Conservation (phyloP, 1,140 invertebrate species). For the Euwallacea fornicatus region DNA sequence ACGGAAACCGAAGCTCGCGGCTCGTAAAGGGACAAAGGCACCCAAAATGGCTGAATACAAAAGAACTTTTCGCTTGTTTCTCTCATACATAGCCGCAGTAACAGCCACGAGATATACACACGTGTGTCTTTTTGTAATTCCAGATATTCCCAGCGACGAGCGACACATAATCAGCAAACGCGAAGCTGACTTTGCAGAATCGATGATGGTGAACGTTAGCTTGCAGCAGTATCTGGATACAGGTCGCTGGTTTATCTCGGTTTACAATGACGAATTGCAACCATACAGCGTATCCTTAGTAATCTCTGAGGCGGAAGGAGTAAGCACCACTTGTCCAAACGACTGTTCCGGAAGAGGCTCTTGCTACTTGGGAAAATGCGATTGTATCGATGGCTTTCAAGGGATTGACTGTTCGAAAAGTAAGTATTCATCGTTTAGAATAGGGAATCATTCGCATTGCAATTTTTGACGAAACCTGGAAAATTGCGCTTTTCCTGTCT, state of each 20-base stretch:
- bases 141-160: conserved; percentile 53
- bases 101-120: neutral
- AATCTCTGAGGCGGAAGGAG: conserved; percentile 81
- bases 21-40: no score
- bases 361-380: conserved; percentile 92
- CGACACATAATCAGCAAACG: conserved; percentile 61
- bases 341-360: conserved; percentile 94
- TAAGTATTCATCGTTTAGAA: conserved; percentile 57
- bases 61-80: no score
- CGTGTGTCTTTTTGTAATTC: conserved; percentile 14
- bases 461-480: neutral
- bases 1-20: no score
- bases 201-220: conserved; percentile 80
- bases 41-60: no score
- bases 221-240: conserved; percentile 87
- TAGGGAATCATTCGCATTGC: neutral
- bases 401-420: conserved; percentile 90
- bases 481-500: neutral
- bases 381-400: conserved; percentile 93
- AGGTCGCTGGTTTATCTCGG: conserved; percentile 91
- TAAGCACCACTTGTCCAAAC: conserved; percentile 87
- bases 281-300: conserved; percentile 79
- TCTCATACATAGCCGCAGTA: neutral
- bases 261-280: conserved; percentile 92
- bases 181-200: conserved; percentile 59